Percentiles rank a stretch among this genome's conserved stretches.
These are phyloP conservation scores for Trematocara variabile DNA, from an alignment of 2,113 vertebrate species.

Conservation along the genomic window DNA sequence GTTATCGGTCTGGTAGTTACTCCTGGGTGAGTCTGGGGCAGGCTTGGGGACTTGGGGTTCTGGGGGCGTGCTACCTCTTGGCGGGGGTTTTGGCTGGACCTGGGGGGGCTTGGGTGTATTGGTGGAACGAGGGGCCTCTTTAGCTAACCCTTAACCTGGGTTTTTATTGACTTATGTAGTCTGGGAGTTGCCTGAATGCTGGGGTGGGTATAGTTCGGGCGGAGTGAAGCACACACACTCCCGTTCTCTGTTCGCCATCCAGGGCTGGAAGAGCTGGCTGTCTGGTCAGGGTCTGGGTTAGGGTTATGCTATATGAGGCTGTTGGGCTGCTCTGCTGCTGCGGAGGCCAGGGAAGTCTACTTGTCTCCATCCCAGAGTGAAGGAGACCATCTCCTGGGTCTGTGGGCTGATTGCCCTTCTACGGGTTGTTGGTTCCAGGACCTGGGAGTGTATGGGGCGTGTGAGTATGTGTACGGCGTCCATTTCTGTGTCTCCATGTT, in stretches of 20 bases:
- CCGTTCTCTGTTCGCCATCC: background rate
- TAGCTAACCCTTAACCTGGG: background rate
- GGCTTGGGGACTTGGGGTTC: background rate
- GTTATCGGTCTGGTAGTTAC: accelerated
- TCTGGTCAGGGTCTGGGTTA: background rate
- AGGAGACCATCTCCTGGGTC: background rate
- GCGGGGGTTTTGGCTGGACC: accelerated
- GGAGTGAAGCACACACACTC: background rate
- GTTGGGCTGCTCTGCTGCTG: background rate
- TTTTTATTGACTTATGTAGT: background rate
- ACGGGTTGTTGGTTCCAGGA: background rate
- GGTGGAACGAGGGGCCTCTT: background rate
- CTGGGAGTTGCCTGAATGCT: background rate
- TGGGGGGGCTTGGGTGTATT: background rate
- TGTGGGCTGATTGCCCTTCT: background rate
- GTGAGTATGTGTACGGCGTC: accelerated
- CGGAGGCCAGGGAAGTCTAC: accelerated
- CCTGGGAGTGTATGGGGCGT: background rate
- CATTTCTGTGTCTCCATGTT: background rate
- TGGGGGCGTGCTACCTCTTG: background rate
- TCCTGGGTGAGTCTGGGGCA: background rate
- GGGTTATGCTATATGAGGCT: background rate
- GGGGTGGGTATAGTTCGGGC: background rate
- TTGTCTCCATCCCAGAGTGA: background rate
- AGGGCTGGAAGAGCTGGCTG: background rate